Evolutionary conservation across 2,113 vertebrate species (phyloP).

Genomic region (Apeltes quadracus): DNA sequence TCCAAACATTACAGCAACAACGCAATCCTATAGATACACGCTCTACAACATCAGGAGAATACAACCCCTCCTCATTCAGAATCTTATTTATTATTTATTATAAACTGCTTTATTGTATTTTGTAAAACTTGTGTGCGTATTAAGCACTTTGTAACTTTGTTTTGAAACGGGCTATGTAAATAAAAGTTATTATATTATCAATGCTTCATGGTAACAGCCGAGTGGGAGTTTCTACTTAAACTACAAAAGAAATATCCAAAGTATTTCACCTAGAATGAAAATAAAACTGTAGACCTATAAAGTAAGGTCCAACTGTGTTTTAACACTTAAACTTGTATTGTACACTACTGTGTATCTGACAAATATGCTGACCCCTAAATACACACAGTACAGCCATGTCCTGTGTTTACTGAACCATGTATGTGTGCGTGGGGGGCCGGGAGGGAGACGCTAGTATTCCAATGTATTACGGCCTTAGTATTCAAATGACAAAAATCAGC

Average conservation of each 20-base stretch:
- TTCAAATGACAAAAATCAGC: constrained; percentile 22
- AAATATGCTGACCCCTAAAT: constrained; percentile 18
- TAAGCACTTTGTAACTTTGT: too few species aligned
- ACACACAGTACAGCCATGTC: constrained; percentile 14
- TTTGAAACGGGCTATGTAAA: too few species aligned
- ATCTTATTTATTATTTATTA: too few species aligned
- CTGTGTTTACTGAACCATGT: constrained; percentile 37
- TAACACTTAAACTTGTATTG: not conserved
- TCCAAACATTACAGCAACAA: too few species aligned
- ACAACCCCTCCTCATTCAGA: too few species aligned
- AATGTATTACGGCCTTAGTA: too few species aligned
- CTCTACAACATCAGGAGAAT: too few species aligned
- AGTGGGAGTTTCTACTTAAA: not conserved
- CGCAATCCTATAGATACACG: too few species aligned
- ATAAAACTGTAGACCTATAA: not conserved
- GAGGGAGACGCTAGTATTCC: constrained; percentile 24
- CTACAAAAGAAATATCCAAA: not conserved
- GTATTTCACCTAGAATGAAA: not conserved
- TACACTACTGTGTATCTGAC: not conserved
- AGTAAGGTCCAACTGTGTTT: not conserved
- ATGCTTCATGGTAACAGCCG: not conserved
- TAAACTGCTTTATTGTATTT: too few species aligned
- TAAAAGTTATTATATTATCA: too few species aligned
- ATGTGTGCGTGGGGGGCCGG: not conserved
- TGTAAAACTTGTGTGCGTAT: too few species aligned